A percentile compares a stretch with the other conserved stretches of the same genome.
These are phyloP conservation scores for Carollia perspicillata DNA, from an alignment of 2,113 vertebrate species.

Conservation along the genomic window DNA sequence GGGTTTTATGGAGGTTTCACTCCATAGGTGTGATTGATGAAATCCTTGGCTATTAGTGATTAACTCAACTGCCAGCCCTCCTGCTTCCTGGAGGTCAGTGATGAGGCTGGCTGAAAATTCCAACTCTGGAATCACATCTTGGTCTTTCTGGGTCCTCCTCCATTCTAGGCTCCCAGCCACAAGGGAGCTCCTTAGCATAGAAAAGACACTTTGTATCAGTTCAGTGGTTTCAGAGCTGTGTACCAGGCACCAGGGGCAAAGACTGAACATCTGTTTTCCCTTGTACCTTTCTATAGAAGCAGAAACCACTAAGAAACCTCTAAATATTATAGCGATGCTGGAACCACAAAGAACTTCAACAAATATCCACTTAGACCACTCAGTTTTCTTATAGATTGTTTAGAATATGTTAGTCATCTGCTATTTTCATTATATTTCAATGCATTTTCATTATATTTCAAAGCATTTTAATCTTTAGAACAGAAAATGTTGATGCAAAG, in stretches of 20 bases:
- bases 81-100: background rate
- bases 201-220: background rate
- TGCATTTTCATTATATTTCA: background rate
- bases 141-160: background rate
- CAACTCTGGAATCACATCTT: background rate
- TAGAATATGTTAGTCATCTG: background rate
- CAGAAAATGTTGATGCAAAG: background rate
- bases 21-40: background rate
- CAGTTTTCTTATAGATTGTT: background rate
- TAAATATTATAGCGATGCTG: background rate
- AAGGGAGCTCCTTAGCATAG: background rate
- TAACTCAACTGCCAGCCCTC: background rate
- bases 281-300: background rate
- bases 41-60: background rate
- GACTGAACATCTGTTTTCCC: background rate
- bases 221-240: background rate
- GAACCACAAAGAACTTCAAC: background rate
- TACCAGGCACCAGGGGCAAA: background rate
- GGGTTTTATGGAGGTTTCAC: background rate
- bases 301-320: background rate
- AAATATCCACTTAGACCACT: background rate
- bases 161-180: background rate
- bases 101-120: background rate
- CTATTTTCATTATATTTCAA: constrained; percentile 21
- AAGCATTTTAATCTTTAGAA: background rate